phyloP scores from a whole-genome alignment of 2,888 invertebrate species.

The Poecilobothrus nobilitatus region DNA sequence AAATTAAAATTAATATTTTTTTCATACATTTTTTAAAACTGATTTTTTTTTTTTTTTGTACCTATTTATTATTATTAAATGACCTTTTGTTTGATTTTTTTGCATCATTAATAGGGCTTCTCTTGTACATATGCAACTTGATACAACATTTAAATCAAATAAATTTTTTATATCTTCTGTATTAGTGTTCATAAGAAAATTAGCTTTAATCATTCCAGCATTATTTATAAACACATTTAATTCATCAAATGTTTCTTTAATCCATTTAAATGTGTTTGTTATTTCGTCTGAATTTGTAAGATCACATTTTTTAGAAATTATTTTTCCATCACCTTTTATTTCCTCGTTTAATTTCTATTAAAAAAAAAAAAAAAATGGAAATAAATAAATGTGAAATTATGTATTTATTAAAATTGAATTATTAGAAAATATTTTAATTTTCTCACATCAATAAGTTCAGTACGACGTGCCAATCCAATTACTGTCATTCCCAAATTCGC shows the following conservation, averaged over 20 bases:
- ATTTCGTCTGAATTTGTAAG: slow-evolving; percentile 36
- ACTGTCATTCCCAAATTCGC: slow-evolving; percentile 47
- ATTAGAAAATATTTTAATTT: not conserved
- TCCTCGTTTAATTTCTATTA: slow-evolving; percentile 32
- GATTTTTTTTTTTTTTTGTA: slow-evolving; percentile 27
- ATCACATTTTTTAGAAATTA: slow-evolving; percentile 38
- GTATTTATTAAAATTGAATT: not conserved
- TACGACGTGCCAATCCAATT: slow-evolving; percentile 47
- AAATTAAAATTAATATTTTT: not conserved
- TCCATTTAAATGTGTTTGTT: slow-evolving; percentile 34
- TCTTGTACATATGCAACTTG: slow-evolving; percentile 48
- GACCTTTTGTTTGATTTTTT: slow-evolving; percentile 46
- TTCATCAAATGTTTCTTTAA: slow-evolving; percentile 32
- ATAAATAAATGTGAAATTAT: not conserved
- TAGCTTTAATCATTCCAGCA: slow-evolving; percentile 41
- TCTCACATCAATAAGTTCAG: slow-evolving; percentile 43
- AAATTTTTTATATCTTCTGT: slow-evolving; percentile 37
- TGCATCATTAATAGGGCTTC: slow-evolving; percentile 51
- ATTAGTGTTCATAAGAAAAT: slow-evolving; percentile 34
- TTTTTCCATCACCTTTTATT: slow-evolving; percentile 37
- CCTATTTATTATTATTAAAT: slow-evolving; percentile 57
- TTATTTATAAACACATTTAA: slow-evolving; percentile 42
- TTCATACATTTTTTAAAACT: not conserved
- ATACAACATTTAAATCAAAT: slow-evolving; percentile 50
- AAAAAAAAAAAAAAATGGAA: too few species aligned